Percentiles rank a stretch among this genome's conserved stretches.
Evolutionary conservation across 2,113 vertebrate species (phyloP).

Genomic region (Enhydra lutris): DNA sequence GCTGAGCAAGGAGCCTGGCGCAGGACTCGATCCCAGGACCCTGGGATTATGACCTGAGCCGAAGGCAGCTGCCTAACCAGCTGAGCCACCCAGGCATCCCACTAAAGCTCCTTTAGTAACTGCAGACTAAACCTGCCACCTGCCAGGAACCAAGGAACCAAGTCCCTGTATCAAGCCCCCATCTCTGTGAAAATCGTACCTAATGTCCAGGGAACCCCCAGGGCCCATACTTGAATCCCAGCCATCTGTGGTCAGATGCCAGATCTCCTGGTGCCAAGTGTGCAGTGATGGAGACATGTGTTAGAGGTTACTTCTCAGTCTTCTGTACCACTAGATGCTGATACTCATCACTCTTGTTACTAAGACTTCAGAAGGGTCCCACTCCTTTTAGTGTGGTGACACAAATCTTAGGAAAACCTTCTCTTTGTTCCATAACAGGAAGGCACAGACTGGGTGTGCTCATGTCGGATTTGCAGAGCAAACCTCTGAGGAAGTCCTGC

Average conservation of each 20-base stretch:
- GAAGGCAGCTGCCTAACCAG: no score
- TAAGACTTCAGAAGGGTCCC: not conserved
- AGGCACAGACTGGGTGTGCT: not conserved
- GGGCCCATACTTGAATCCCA: not conserved
- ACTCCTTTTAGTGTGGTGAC: not conserved
- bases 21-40: no score
- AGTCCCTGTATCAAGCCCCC: not conserved
- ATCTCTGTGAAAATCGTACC: conserved; percentile 2
- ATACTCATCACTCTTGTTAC: not conserved
- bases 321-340: not conserved
- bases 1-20: no score
- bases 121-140: not conserved
- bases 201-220: not conserved
- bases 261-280: not conserved
- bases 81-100: no score
- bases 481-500: not conserved
- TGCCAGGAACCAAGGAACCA: not conserved
- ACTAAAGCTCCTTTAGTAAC: not conserved
- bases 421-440: not conserved
- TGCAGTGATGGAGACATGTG: not conserved
- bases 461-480: not conserved
- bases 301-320: not conserved
- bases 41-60: no score
- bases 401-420: not conserved
- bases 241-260: not conserved